These are phyloP conservation scores for Dioctria linearis DNA, from an alignment of 2,888 invertebrate genomes.

Conservation along the genomic window DNA sequence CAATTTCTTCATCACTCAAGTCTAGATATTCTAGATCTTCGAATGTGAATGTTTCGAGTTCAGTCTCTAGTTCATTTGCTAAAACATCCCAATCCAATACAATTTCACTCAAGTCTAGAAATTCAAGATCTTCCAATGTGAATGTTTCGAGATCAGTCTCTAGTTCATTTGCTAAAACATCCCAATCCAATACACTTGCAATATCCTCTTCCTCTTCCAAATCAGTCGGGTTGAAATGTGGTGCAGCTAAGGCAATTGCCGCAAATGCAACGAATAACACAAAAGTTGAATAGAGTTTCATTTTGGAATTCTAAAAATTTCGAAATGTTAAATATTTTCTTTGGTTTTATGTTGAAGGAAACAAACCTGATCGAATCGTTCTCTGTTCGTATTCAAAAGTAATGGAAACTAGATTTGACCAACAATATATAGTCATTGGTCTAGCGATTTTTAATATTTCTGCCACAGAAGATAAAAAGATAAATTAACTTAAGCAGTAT, in stretches of 20 bases:
- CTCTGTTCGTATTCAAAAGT: too few relatives aligned
- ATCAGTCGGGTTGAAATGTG: background rate
- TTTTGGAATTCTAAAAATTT: background rate
- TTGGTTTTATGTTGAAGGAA: too few relatives aligned
- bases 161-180: background rate
- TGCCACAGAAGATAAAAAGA: too few relatives aligned
- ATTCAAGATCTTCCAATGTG: background rate
- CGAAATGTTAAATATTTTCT: too few relatives aligned
- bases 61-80: background rate
- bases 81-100: background rate
- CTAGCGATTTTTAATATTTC: too few relatives aligned
- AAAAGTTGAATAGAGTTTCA: background rate
- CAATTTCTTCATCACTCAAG: background rate
- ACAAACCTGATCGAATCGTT: too few relatives aligned
- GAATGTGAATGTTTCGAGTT: background rate
- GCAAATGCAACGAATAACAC: background rate
- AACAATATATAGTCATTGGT: too few relatives aligned
- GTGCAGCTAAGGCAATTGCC: background rate
- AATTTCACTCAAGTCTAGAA: background rate
- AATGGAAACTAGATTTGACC: too few relatives aligned
- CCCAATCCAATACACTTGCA: background rate
- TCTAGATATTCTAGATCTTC: background rate
- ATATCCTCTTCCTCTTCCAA: background rate
- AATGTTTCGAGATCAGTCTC: background rate
- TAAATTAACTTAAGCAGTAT: too few relatives aligned